A percentile compares a stretch with the other conserved stretches of the same genome.
These are phyloP conservation scores for Meteorus colon DNA, from an alignment of 2,888 invertebrate genomes.

Conservation along the genomic window DNA sequence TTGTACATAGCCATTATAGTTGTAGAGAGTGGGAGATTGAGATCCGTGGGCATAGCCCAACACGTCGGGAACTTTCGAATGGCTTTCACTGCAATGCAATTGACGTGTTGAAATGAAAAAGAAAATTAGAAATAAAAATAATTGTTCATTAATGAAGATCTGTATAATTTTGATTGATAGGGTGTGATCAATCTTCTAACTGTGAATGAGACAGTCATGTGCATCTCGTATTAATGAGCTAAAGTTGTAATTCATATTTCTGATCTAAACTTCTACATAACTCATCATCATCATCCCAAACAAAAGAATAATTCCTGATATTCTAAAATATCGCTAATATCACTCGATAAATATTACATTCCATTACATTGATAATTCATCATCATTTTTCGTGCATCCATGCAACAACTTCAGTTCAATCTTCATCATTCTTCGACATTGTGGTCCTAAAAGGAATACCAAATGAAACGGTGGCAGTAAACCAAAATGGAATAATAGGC, in stretches of 20 bases:
- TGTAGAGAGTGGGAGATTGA: constrained; percentile 25
- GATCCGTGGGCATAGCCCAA: constrained; percentile 20
- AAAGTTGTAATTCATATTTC: not conserved
- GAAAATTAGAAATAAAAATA: constrained; percentile 16
- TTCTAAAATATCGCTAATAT: no score
- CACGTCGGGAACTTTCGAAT: constrained; percentile 37
- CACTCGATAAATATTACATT: no score
- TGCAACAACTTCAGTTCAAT: no score
- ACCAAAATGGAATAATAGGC: constrained; percentile 71
- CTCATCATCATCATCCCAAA: constrained; percentile 27
- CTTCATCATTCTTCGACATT: no score
- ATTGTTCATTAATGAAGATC: constrained; percentile 8
- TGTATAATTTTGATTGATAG: constrained; percentile 14
- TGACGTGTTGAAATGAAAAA: constrained; percentile 26
- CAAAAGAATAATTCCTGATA: no score
- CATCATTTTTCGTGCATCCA: not conserved
- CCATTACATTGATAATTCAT: not conserved
- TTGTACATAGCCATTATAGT: not conserved
- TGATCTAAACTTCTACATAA: constrained; percentile 11
- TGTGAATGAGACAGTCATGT: constrained; percentile 71
- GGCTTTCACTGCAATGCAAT: constrained; percentile 40
- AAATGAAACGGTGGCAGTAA: constrained; percentile 51
- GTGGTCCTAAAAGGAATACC: constrained; percentile 26
- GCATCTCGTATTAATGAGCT: constrained; percentile 61
- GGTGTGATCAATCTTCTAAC: constrained; percentile 50